A percentile compares a stretch with the other conserved stretches of the same genome.
These are phyloP conservation scores for Propsilocerus akamusi DNA, from an alignment of 1,140 invertebrate genomes.

Conservation along the genomic window DNA sequence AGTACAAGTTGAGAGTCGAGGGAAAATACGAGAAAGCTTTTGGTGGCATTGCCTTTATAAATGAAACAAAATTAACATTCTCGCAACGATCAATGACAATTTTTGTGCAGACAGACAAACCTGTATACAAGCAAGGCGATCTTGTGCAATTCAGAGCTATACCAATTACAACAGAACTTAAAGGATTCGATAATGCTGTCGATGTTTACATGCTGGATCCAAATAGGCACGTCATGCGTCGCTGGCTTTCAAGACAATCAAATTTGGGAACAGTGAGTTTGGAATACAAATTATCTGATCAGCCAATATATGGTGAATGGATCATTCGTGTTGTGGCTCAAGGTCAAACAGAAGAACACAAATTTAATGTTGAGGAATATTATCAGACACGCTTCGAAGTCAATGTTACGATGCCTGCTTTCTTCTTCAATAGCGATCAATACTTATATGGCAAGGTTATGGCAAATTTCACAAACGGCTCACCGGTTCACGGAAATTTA, in stretches of 20 bases:
- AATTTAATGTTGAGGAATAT: conserved; percentile 83
- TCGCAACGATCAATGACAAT: conserved; percentile 85
- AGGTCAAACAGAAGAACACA: conserved; percentile 67
- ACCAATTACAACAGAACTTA: conserved; percentile 74
- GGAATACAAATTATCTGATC: conserved; percentile 75
- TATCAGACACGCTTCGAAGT: conserved; percentile 86
- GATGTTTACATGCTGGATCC: conserved; percentile 84
- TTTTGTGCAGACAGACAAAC: conserved; percentile 89
- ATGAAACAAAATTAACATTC: conserved; percentile 61
- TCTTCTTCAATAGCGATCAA: conserved; percentile 70
- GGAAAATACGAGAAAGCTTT: conserved; percentile 68
- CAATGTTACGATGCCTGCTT: conserved; percentile 88
- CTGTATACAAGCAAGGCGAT: conserved; percentile 86
- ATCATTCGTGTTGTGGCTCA: conserved; percentile 74
- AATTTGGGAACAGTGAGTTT: conserved; percentile 82
- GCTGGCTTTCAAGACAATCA: conserved; percentile 73
- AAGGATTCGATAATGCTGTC: conserved; percentile 69
- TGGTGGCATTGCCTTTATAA: conserved; percentile 67
- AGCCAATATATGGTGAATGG: conserved; percentile 85
- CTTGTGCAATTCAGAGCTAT: conserved; percentile 73
- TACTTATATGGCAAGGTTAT: conserved; percentile 68
- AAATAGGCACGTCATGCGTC: conserved; percentile 61
- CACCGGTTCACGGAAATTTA: conserved; percentile 66
- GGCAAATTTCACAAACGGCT: conserved; percentile 86
- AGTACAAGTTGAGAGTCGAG: conserved; percentile 75